Evolutionary conservation across 2,888 invertebrate species (phyloP).

Genomic region (Sinodicranocentrus sp.): DNA sequence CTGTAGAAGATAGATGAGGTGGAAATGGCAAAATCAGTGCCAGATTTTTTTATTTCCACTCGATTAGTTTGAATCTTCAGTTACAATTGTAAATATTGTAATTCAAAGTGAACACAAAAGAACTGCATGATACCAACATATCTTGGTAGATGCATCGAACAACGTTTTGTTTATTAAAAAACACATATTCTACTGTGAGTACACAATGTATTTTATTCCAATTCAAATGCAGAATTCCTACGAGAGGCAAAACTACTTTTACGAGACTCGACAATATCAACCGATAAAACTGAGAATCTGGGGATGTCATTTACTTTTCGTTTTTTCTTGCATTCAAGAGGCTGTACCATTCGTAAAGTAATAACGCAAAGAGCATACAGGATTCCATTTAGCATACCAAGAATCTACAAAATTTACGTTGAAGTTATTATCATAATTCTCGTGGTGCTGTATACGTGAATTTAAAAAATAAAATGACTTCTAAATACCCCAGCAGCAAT

Average conservation of each 20-base stretch:
- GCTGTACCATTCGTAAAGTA: conserved; percentile 40
- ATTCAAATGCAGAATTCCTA: conserved; percentile 1
- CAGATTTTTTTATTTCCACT: conserved; percentile 31
- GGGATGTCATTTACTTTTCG: conserved; percentile 12
- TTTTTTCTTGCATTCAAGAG: conserved; percentile 13
- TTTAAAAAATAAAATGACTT: not conserved
- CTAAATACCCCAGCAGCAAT: conserved; percentile 54
- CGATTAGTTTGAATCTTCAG: no score
- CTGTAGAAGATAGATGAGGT: conserved; percentile 33
- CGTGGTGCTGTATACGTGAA: no score
- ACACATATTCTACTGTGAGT: not conserved
- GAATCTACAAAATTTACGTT: conserved; percentile 11
- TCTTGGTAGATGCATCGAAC: no score
- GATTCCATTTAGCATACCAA: conserved; percentile 47
- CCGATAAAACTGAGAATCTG: not conserved
- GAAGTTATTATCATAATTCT: not conserved
- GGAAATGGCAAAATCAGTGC: not conserved
- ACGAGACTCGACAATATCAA: not conserved
- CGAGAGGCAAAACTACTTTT: not conserved
- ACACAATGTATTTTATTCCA: conserved; percentile 22
- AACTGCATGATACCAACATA: no score
- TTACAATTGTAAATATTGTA: no score
- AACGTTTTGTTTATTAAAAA: no score
- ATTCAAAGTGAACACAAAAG: no score
- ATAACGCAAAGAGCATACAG: conserved; percentile 44